These are phyloP conservation scores for Eudorcas thomsonii DNA, from an alignment of 2,113 vertebrate species.

Conservation along the genomic window DNA sequence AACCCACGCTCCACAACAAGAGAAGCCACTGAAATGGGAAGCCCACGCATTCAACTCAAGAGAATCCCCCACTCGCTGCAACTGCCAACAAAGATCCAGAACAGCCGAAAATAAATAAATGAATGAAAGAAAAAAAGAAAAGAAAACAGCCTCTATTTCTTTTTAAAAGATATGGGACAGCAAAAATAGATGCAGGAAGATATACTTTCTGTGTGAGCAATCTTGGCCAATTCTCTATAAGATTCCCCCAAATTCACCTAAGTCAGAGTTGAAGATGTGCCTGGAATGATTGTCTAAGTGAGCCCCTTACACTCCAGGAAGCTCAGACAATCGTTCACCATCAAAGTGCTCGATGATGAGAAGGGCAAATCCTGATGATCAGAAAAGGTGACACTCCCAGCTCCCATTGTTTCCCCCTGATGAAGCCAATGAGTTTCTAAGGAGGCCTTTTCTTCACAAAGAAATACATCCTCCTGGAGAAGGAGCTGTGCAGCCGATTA, in stretches of 20 bases:
- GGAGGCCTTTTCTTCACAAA: constrained; percentile 14
- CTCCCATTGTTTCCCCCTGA: neutral
- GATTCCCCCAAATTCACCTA: neutral
- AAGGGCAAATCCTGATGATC: neutral
- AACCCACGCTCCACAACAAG: neutral
- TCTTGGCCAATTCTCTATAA: neutral
- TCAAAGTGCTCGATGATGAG: neutral
- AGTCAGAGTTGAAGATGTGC: neutral
- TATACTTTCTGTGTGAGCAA: neutral
- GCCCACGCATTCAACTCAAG: neutral
- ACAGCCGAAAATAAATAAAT: neutral
- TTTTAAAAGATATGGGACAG: neutral
- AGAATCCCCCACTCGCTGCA: neutral
- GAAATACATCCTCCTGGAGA: constrained; percentile 68
- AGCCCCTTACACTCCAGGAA: neutral
- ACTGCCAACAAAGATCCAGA: neutral
- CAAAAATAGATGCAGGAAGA: neutral
- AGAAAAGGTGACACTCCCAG: neutral
- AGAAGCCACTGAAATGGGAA: neutral
- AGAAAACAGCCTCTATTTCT: neutral
- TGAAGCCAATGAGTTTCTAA: neutral
- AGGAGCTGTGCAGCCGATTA: constrained; percentile 80
- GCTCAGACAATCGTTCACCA: neutral
- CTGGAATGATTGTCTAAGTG: neutral
- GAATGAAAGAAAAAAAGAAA: neutral